Evolutionary conservation across 1,140 invertebrate genomes (phyloP).

Genomic region (Drosophila murphyi): DNA sequence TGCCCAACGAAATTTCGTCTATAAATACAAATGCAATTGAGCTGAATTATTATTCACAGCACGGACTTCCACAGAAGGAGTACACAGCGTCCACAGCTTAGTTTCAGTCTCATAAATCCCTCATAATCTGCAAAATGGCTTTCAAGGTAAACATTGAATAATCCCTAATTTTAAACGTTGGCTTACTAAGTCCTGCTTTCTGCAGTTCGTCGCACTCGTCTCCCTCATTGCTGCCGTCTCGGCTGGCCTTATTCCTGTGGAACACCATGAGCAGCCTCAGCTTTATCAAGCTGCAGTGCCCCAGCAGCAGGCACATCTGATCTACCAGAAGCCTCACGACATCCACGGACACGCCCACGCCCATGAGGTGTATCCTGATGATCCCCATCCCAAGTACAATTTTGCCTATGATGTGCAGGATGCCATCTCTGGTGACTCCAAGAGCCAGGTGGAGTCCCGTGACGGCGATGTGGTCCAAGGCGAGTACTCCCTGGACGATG

Average conservation of each 20-base stretch:
- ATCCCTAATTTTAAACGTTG: neutral
- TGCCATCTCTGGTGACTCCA: slow-evolving; percentile 86
- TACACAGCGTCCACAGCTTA: slow-evolving; percentile 54
- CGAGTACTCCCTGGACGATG: slow-evolving; percentile 81
- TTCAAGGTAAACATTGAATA: slow-evolving; percentile 72
- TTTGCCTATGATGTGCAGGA: slow-evolving; percentile 86
- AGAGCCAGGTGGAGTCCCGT: slow-evolving; percentile 86
- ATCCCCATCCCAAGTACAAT: slow-evolving; percentile 86
- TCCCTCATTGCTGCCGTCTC: slow-evolving; percentile 61
- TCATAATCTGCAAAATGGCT: slow-evolving; percentile 67
- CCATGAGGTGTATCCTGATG: slow-evolving; percentile 83
- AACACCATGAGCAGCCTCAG: slow-evolving; percentile 65
- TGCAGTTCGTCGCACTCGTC: slow-evolving; percentile 57
- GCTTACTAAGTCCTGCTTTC: neutral
- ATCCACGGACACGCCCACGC: slow-evolving; percentile 59
- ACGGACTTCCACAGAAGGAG: slow-evolving; percentile 69
- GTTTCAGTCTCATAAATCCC: slow-evolving; percentile 37
- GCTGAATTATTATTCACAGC: slow-evolving; percentile 79
- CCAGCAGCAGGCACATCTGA: slow-evolving; percentile 62
- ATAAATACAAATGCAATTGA: slow-evolving; percentile 79
- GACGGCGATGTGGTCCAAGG: slow-evolving; percentile 86
- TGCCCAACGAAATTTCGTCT: slow-evolving; percentile 55
- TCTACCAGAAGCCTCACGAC: slow-evolving; percentile 70
- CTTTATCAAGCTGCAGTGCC: slow-evolving; percentile 42
- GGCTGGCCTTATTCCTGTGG: slow-evolving; percentile 68